Evolutionary conservation across 2,113 vertebrate species (phyloP), one percentile per base, ranked within the genome.

Genomic region (Vidua chalybeata): DNA sequence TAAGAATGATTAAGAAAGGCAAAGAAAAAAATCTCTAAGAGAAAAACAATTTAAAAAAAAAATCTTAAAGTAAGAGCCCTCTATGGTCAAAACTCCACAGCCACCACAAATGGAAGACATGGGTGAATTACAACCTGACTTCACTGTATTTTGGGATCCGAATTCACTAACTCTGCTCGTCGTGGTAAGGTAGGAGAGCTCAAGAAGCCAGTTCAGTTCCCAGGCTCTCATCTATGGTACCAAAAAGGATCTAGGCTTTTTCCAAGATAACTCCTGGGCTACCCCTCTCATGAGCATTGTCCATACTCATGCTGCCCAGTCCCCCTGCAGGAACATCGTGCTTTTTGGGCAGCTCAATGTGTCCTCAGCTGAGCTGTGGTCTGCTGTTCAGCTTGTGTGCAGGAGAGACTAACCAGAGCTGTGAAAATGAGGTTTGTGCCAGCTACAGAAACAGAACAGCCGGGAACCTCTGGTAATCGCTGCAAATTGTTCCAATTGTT

Each of bases 401-500:
- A 12, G 39, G 37, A 79, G 89, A 87, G 58, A 43, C 77, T 48
- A 39, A 39, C 30, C 91, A 95, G 91, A 56, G 58, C 77, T 49
- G 30, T 39, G 74, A 56, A 76, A 87, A 51, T 3, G 33, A 43
- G 61, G 37, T 37, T 78, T 92, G 64, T 94, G 94, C 77, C 79
- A 91, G 74, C 59, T 20, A 76, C 39, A 90, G 83, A 83, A 91
- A 91, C 82, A 91, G 91, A 94, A 94, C 78, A 74, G 83, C 81
- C 28, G 33, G 71, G 85, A 90, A 90, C 72, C 86, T 94, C 95
- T 66, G 84, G 75, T 91, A 89, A 93, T 87, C 48, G 0, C 93
- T 90, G 69, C 91, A 85, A 94, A 95, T 28, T 71, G 93, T 85
- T 96, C 82, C 30, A 82, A 90, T 87, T 91, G 94, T 96, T 96